Conservation (phyloP, 92 coral and sea anemone species). For the Blastomussa wellsi region DNA sequence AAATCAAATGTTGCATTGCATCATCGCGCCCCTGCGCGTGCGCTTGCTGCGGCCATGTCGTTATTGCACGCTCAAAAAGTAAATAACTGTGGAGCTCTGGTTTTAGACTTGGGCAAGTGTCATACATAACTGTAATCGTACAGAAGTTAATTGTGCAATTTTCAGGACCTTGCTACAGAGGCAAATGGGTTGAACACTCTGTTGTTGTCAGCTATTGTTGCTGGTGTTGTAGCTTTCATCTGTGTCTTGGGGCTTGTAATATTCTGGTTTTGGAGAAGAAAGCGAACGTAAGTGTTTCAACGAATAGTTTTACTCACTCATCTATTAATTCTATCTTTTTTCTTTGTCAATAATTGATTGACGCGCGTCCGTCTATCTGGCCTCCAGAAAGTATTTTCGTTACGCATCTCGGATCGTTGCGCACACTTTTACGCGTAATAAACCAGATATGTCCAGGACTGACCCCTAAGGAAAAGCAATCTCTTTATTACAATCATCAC, state of each 20-base stretch:
- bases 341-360: neutral
- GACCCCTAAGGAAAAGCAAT: too few relatives aligned
- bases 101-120: too few relatives aligned
- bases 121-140: too few relatives aligned
- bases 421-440: too few relatives aligned
- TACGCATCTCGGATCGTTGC: neutral
- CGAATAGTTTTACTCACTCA: neutral
- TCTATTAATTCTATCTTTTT: neutral
- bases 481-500: too few relatives aligned
- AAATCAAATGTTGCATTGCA: neutral
- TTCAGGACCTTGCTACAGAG: neutral
- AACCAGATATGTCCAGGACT: too few relatives aligned
- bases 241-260: neutral
- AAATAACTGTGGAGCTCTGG: too few relatives aligned
- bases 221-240: constrained; percentile 1
- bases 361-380: neutral
- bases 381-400: too few relatives aligned
- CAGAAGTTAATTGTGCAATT: neutral
- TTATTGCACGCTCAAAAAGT: too few relatives aligned
- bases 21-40: too few relatives aligned
- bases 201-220: neutral
- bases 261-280: constrained; percentile 20
- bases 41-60: too few relatives aligned
- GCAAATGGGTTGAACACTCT: neutral
- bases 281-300: neutral